Evolutionary conservation across 2,797 vertebrate species (phyloP), one percentile per base, ranked within the genome.

Genomic region (Onychomys arenicola): DNA sequence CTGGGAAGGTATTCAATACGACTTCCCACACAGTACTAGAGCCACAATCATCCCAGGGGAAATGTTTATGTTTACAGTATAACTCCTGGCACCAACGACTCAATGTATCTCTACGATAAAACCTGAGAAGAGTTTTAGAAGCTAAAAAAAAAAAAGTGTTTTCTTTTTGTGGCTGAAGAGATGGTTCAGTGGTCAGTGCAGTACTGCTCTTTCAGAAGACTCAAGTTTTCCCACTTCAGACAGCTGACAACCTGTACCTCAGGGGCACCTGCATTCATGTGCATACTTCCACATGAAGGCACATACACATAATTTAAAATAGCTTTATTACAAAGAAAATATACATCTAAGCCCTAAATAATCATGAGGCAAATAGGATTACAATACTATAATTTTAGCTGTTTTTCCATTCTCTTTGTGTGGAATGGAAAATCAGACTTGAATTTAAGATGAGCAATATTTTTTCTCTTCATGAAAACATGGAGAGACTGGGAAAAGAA

Each of bases 321-420:
- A 34, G 89, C 21, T 69, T 96, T 34, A 87, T 91, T 77, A 91
- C 19, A 75, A 78, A 92, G 49, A 91, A n/a, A 94, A 91, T 69
- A 93, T 89, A 82, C 11, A 93, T 82, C 32, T 37, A 93, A 73
- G 46, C 19, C n/a, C 34, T 87, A 89, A 90, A 92, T 25, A 91
- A 94, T 76, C 43, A 84, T 65, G 84, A 86, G 73, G 88, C 59
- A 95, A 96, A 84, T 37, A 90, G 69, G 59, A 93, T 61, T 29
- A 91, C 96, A 96, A 94, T 81, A 81, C 29, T 73, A 90, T 52
- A 43, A 52, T 97, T 93, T 94, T n/a, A 81, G 67, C 83, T 94
- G 13, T 9, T 81, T 92, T 91, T 77, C 73, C 61, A 76, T 46
- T 81, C n/a, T 27, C 32, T 91, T 89, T 84, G 19, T 89, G 17